A percentile compares a stretch with the other conserved stretches of the same genome.
Conservation (phyloP, 2,113 vertebrate species). For the Mixornis gularis region DNA sequence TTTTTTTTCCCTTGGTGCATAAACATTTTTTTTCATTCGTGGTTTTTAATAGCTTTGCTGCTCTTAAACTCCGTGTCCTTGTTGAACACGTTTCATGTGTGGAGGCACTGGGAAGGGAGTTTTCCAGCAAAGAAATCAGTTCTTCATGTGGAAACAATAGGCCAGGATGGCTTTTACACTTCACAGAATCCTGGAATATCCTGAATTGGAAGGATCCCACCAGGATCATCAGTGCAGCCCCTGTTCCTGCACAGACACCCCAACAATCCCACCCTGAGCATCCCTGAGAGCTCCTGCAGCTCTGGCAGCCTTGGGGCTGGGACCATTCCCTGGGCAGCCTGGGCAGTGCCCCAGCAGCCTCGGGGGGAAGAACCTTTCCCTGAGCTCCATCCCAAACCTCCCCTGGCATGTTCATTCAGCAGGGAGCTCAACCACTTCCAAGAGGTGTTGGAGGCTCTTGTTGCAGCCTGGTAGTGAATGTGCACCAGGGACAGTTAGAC, state of each 20-base stretch:
- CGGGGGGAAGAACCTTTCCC: background rate
- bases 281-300: background rate
- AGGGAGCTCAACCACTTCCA: background rate
- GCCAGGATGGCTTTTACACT: background rate
- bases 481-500: too few species aligned
- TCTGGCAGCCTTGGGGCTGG: background rate
- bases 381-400: background rate
- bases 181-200: background rate
- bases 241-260: background rate
- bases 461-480: background rate
- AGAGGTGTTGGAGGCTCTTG: background rate
- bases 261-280: background rate
- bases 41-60: slow-evolving; percentile 26
- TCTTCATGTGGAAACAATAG: background rate
- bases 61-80: background rate
- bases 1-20: background rate
- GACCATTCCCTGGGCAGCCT: background rate
- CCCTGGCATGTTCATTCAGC: background rate
- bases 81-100: background rate
- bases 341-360: background rate
- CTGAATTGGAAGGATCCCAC: fast-evolving
- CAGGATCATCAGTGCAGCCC: fast-evolving
- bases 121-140: background rate
- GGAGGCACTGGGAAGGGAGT: slow-evolving; percentile 15
- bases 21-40: background rate